Percentiles rank a stretch among this genome's conserved stretches.
Evolutionary conservation across 1,140 invertebrate genomes (phyloP).

Genomic region (Anoplophora glabripennis): DNA sequence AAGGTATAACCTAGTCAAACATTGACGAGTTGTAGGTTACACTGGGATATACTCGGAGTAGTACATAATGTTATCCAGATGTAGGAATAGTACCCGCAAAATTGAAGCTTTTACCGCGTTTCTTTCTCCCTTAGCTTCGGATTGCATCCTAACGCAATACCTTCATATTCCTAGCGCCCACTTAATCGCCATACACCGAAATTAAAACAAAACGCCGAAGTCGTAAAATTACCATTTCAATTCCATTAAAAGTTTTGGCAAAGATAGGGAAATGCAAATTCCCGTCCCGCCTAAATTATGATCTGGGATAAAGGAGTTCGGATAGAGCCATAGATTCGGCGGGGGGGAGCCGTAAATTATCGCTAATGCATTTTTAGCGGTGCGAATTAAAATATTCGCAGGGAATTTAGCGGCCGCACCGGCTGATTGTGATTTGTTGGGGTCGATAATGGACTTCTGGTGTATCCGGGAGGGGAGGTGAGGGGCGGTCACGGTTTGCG

Average conservation of each 20-base stretch:
- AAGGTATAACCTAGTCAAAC: no score
- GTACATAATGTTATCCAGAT: no score
- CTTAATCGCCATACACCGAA: not conserved
- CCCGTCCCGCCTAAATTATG: conserved; percentile 24
- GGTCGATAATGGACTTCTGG: conserved; percentile 26
- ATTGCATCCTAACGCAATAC: not conserved
- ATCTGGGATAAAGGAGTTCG: conserved; percentile 19
- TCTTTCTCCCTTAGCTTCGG: no score
- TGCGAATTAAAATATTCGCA: conserved; percentile 24
- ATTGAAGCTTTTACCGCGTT: no score
- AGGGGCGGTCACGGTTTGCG: not conserved
- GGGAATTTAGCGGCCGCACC: conserved; percentile 3
- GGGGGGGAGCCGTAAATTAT: conserved; percentile 24
- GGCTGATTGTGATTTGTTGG: conserved; percentile 23
- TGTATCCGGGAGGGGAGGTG: conserved; percentile 13
- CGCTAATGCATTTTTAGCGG: conserved; percentile 24
- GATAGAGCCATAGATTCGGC: conserved; percentile 22
- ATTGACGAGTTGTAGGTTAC: no score
- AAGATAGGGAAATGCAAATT: conserved; percentile 30
- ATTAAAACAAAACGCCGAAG: not conserved
- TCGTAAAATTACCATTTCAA: conserved; percentile 21
- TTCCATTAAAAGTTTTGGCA: conserved; percentile 23
- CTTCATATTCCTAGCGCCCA: no score
- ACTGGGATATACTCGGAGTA: no score
- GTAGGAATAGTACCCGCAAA: no score